A percentile compares a stretch with the other conserved stretches of the same genome.
Conservation (phyloP, 2,797 vertebrate genomes). For the Oreochromis grahami region DNA sequence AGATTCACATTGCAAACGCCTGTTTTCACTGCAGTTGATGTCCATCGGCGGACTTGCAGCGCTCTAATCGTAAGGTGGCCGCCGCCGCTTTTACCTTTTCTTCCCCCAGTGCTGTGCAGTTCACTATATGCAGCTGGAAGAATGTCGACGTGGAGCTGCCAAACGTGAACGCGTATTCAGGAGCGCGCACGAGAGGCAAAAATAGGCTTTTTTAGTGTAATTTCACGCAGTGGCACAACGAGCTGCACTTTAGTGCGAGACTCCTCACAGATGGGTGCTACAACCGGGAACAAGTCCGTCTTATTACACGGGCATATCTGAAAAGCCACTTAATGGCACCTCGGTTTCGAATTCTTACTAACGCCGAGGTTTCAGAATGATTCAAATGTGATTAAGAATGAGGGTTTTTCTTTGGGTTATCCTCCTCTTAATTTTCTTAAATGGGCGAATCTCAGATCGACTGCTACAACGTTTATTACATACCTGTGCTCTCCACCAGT, state of each 20-base stretch:
- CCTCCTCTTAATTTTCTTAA: not conserved
- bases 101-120: constrained; percentile 66
- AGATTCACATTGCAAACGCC: constrained; percentile 37
- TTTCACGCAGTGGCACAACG: constrained; percentile 64
- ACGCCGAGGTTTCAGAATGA: constrained; percentile 34
- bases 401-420: not conserved
- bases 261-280: constrained; percentile 65
- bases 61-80: constrained; percentile 63
- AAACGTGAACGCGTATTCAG: constrained; percentile 83
- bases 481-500: not conserved
- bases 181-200: constrained; percentile 71
- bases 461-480: not conserved
- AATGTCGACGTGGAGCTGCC: constrained; percentile 90
- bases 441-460: not conserved
- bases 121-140: constrained; percentile 84
- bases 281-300: constrained; percentile 10
- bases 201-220: constrained; percentile 63
- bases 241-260: constrained; percentile 63
- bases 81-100: constrained; percentile 63
- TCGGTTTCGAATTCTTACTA: constrained; percentile 16
- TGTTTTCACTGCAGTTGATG: constrained; percentile 41
- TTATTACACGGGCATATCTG: constrained; percentile 40
- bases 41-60: constrained; percentile 61
- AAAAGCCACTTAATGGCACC: constrained; percentile 34
- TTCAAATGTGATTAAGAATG: not conserved